Percentiles rank a stretch among this genome's conserved stretches.
These are phyloP conservation scores for Sinocyclocheilus maitianheensis DNA, from an alignment of 2,113 vertebrate species.

Conservation along the genomic window DNA sequence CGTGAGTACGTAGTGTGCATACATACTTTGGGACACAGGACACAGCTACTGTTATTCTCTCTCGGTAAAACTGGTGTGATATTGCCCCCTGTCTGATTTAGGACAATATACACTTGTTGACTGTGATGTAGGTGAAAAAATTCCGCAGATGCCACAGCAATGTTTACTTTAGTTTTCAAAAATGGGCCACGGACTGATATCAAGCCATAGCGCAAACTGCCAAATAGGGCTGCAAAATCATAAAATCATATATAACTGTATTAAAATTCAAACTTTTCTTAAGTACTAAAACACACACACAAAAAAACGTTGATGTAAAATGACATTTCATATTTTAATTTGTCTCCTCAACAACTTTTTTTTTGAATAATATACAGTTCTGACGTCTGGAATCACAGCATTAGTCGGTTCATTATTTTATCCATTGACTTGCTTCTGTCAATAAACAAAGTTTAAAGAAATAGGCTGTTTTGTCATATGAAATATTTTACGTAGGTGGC, in stretches of 20 bases:
- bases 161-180: not conserved
- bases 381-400: not conserved
- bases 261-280: not conserved
- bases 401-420: not conserved
- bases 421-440: not conserved
- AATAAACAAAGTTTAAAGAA: not conserved
- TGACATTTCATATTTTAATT: not conserved
- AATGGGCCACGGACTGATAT: not conserved
- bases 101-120: constrained; percentile 40
- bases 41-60: not conserved
- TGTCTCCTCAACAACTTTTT: not conserved
- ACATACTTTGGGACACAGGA: not conserved
- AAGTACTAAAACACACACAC: not conserved
- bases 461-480: not conserved
- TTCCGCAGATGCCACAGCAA: too few relatives aligned
- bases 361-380: not conserved
- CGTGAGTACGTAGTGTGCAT: not conserved
- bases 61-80: not conserved
- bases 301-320: not conserved
- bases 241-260: not conserved
- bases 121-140: not conserved
- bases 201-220: not conserved
- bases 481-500: not conserved
- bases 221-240: not conserved
- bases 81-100: constrained; percentile 26